phyloP scores from a whole-genome alignment of 2,888 invertebrate species.

The Temnothorax rugatulus region DNA sequence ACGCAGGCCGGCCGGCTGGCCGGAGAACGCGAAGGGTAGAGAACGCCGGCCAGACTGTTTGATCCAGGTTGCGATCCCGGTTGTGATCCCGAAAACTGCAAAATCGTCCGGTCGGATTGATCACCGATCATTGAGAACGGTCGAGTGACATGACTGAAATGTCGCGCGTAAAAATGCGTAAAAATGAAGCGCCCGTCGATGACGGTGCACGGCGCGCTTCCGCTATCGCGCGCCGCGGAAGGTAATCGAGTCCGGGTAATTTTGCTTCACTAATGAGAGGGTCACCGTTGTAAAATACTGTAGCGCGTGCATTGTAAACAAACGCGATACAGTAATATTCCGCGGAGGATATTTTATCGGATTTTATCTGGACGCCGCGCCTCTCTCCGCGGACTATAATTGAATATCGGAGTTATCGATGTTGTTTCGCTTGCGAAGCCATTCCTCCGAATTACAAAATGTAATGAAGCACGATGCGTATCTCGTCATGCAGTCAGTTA shows the following conservation, averaged over 20 bases:
- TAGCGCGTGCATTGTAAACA: conserved; percentile 30
- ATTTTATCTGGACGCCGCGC: conserved; percentile 2
- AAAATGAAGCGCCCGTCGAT: conserved; percentile 31
- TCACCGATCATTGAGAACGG: conserved; percentile 63
- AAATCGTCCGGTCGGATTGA: conserved; percentile 64
- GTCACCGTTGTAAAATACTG: conserved; percentile 28
- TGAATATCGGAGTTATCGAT: conserved; percentile 37
- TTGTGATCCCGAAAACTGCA: conserved; percentile 65
- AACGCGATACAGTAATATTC: conserved; percentile 34
- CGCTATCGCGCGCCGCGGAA: not conserved
- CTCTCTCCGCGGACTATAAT: conserved; percentile 24
- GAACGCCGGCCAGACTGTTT: conserved; percentile 72
- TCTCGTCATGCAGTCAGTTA: conserved; percentile 9
- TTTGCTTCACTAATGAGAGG: conserved; percentile 37
- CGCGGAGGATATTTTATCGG: conserved; percentile 5
- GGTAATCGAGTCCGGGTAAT: conserved; percentile 44
- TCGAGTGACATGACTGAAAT: conserved; percentile 42
- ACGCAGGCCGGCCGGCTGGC: conserved; percentile 24
- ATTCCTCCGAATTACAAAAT: conserved; percentile 16
- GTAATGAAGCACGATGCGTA: conserved; percentile 28
- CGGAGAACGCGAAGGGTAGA: conserved; percentile 59
- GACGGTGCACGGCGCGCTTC: not conserved
- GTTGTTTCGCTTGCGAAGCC: conserved; percentile 20
- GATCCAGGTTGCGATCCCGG: conserved; percentile 67
- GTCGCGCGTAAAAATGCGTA: not conserved